Base-by-base conservation (phyloP, 2,797 vertebrate species). In the Anguilla megastoma region DNA sequence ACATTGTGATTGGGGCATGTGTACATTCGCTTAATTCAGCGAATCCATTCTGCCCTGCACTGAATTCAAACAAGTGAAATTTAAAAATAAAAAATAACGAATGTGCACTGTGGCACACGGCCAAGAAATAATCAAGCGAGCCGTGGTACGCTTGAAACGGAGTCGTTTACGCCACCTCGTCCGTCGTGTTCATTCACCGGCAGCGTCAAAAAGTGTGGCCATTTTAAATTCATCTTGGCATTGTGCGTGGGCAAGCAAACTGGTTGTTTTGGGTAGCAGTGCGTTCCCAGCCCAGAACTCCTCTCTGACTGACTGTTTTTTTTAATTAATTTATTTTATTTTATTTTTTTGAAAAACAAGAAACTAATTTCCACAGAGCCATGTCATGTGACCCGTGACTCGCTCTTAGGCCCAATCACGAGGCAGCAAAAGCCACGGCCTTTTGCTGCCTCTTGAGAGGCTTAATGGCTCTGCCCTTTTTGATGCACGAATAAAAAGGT, bases 241-340 rank as follows among this genome's bases (percentile, higher is more conserved):
- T 24, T 48, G 33, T 60, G 56, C 16, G 2, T 48, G 18, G 8
- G 36, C 36, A 45, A 48, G 41, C 16, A 74, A 41, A 41, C 60
- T 41, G 86, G 82, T 63, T 54, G 83, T 60, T 86, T 76, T 89
- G 87, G 33, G 63, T 69, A 83, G 85, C 69, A 86, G 76, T 60
- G 86, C 45, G 66, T 87, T 89, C 60, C 36, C 41, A 85, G 74
- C 69, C 86, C 88, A 50, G 50, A 52, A 89, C 27, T 88, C 87
- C 85, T 54, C 76, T 85, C 33, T 36, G 52, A 36, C 12, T 24
- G 41, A 41, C 41, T 41, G 3, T 45, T 45, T 45, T 36, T 41
- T 41, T 41, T 41, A 3, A 41, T 21, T 60, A 0, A 18, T 52
- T 52, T 52, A 52, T 52, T 7, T 52, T 52, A 10, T 10, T 52